phyloP scores from a whole-genome alignment of 2,888 invertebrate species.

The Periphyllus acericola region DNA sequence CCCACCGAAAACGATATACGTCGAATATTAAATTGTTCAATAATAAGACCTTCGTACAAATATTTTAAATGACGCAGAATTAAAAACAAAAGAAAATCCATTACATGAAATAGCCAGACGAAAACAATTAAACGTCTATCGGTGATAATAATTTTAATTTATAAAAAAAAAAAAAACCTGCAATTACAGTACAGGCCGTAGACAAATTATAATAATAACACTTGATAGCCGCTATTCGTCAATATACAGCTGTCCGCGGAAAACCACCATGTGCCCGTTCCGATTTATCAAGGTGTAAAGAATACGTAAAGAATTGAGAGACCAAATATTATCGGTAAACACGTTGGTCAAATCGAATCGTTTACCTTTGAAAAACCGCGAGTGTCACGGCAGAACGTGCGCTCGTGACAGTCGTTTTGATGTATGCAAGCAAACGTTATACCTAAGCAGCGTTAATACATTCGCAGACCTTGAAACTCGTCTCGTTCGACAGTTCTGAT shows the following conservation, averaged over 20 bases:
- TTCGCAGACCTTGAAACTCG: no score
- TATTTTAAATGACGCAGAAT: slow-evolving; percentile 3
- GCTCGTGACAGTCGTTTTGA: no score
- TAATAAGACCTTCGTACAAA: background rate
- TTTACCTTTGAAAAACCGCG: background rate
- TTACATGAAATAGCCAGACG: slow-evolving; percentile 30
- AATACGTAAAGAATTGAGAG: background rate
- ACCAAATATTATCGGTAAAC: background rate
- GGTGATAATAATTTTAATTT: slow-evolving; percentile 24
- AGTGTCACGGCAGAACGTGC: no score
- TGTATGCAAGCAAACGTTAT: no score
- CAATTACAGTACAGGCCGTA: background rate
- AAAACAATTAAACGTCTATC: slow-evolving; percentile 43
- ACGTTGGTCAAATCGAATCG: background rate
- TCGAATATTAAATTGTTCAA: background rate
- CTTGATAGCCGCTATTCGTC: background rate
- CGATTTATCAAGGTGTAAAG: background rate
- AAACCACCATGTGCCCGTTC: background rate
- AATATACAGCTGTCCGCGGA: background rate
- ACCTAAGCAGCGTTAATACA: no score
- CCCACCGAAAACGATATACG: no score
- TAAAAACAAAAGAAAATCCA: background rate
- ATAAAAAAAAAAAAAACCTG: background rate
- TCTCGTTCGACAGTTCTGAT: no score
- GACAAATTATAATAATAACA: slow-evolving; percentile 16